Conservation (phyloP, 2,797 vertebrate genomes). For the Pogonophryne albipinna region DNA sequence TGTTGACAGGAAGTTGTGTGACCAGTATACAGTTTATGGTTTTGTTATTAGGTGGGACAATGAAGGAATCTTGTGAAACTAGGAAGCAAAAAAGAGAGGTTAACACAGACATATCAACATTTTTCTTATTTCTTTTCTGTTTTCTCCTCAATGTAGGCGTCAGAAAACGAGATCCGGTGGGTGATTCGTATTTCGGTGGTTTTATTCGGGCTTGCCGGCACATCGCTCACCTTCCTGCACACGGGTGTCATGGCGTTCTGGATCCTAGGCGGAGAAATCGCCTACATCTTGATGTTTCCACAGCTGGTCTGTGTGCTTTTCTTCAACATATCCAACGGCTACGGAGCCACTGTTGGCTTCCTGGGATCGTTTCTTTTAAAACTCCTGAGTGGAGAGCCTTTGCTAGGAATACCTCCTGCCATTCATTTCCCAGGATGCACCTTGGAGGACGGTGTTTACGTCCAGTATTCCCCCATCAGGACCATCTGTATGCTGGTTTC, state of each 20-base stretch:
- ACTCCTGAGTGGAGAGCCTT: constrained; percentile 44
- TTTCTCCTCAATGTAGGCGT: constrained; percentile 63
- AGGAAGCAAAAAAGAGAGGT: neutral
- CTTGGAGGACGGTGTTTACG: constrained; percentile 54
- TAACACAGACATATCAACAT: neutral
- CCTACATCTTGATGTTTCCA: constrained; percentile 81
- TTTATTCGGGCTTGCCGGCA: constrained; percentile 66
- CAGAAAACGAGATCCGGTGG: constrained; percentile 76
- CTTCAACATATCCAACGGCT: constrained; percentile 69
- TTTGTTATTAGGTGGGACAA: no score
- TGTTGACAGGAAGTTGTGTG: no score
- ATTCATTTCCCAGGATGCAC: constrained; percentile 76
- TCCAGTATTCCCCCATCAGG: constrained; percentile 81
- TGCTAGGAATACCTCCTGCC: constrained; percentile 54
- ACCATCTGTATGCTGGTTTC: constrained; percentile 76
- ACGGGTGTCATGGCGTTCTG: constrained; percentile 75
- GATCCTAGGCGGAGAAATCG: constrained; percentile 80
- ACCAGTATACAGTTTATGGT: neutral
- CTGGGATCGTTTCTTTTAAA: neutral
- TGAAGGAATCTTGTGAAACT: neutral
- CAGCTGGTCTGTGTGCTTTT: constrained; percentile 84
- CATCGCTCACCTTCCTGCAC: constrained; percentile 70
- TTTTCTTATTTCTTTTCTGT: neutral
- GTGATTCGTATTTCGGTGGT: constrained; percentile 76
- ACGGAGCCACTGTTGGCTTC: constrained; percentile 47